Evolutionary conservation across 1,140 invertebrate genomes (phyloP).

Genomic region (Gyrodactylus salaris): DNA sequence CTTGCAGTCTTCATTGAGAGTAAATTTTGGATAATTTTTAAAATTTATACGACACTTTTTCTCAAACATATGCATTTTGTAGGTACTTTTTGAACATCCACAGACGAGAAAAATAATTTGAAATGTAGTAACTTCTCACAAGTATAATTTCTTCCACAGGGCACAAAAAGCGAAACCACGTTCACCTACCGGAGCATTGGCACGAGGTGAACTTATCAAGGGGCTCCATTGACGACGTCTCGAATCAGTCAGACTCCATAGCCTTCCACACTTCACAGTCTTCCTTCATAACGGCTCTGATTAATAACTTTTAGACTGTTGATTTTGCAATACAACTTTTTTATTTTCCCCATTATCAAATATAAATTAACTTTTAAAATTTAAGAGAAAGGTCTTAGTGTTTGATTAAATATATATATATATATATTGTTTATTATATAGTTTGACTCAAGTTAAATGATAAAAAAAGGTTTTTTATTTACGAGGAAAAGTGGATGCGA

Average conservation of each 20-base stretch:
- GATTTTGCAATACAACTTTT: neutral
- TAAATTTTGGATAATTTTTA: no score
- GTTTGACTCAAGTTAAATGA: no score
- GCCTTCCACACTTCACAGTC: neutral
- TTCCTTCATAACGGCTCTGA: neutral
- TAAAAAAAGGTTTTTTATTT: neutral
- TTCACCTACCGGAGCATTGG: neutral
- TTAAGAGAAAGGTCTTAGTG: neutral
- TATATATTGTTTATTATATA: neutral
- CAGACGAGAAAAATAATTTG: no score
- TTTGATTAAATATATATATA: neutral
- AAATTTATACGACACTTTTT: no score
- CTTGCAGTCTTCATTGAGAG: no score
- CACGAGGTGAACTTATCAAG: neutral
- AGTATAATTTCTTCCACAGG: no score
- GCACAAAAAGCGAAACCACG: no score
- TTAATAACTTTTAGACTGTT: neutral
- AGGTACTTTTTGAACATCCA: no score
- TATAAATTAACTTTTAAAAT: neutral
- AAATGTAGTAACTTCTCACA: no score
- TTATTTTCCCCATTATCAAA: neutral
- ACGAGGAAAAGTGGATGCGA: no score
- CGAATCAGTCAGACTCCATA: neutral
- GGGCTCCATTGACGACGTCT: neutral
- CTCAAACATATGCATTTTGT: no score